phyloP scores from a whole-genome alignment of 2,888 invertebrate genomes.

The Azorinus chamasolen region DNA sequence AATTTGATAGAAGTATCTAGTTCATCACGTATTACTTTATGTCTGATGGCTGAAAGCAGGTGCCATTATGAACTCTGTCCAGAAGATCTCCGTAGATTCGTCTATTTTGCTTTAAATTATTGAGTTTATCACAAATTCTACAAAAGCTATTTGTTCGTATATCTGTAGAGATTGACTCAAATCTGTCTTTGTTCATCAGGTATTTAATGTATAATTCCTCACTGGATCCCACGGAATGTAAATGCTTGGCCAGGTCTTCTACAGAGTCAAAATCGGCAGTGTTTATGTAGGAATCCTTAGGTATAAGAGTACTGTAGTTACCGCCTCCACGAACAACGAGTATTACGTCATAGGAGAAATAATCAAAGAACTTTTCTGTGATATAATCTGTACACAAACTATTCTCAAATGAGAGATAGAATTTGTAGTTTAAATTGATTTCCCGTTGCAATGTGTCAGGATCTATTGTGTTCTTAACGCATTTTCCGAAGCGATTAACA shows the following conservation, averaged over 20 bases:
- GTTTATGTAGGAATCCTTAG: slow-evolving; percentile 32
- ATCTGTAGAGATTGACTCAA: not conserved
- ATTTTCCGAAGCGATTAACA: not conserved
- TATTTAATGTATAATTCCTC: slow-evolving; percentile 52
- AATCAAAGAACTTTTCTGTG: slow-evolving; percentile 61
- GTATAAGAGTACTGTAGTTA: slow-evolving; percentile 45
- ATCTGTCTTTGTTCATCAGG: slow-evolving; percentile 51
- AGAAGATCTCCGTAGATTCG: not conserved
- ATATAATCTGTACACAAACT: slow-evolving; percentile 63
- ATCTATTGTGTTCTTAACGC: not conserved
- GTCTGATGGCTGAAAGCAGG: too few species aligned
- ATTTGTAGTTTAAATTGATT: too few species aligned
- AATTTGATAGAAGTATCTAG: too few species aligned
- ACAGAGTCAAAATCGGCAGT: slow-evolving; percentile 51
- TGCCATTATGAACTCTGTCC: too few species aligned
- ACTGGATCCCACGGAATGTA: slow-evolving; percentile 44
- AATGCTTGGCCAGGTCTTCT: slow-evolving; percentile 45
- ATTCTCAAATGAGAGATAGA: slow-evolving; percentile 64
- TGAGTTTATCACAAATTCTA: slow-evolving; percentile 17
- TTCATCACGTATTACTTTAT: too few species aligned
- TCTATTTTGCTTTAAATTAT: slow-evolving; percentile 7
- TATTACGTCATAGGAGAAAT: slow-evolving; percentile 43
- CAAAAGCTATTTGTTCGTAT: slow-evolving; percentile 6
- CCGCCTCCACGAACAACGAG: slow-evolving; percentile 53
- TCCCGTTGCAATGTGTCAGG: slow-evolving; percentile 22